Percentiles rank a stretch among this genome's conserved stretches.
Conservation (phyloP, 2,113 vertebrate species). For the Saguinus midas region DNA sequence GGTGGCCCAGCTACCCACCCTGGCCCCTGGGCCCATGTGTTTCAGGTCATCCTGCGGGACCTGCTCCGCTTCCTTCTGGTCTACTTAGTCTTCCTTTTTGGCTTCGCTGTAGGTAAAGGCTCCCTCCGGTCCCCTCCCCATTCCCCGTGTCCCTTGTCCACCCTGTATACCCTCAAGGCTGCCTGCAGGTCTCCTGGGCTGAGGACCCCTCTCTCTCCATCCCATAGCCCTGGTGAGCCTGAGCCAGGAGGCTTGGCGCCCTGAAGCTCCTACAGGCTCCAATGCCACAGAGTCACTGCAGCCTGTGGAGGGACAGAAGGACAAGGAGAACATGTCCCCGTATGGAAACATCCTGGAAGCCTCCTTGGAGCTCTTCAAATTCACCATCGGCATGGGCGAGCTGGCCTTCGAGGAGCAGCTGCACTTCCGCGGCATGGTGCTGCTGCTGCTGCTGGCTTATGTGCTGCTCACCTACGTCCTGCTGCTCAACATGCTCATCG, state of each 20-base stretch:
- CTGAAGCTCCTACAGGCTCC: background rate
- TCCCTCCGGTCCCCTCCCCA: background rate
- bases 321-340: constrained; percentile 44
- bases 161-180: background rate
- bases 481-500: constrained; percentile 97
- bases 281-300: background rate
- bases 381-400: constrained; percentile 98
- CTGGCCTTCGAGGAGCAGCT: constrained; percentile 92
- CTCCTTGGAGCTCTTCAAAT: constrained; percentile 94
- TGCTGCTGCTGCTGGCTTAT: constrained; percentile 91
- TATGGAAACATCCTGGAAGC: constrained; percentile 86
- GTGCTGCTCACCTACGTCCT: constrained; percentile 96
- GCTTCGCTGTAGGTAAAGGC: constrained; percentile 93
- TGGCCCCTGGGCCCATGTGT: background rate
- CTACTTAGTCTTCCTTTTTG: constrained; percentile 95
- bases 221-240: constrained; percentile 90
- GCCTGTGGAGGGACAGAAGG: background rate
- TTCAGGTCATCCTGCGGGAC: constrained; percentile 94
- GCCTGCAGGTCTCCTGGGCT: background rate
- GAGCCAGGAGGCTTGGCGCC: constrained; percentile 78
- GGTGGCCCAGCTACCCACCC: background rate
- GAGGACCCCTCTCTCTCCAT: background rate
- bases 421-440: constrained; percentile 89
- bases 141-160: background rate
- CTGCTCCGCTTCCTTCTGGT: constrained; percentile 94